These are phyloP conservation scores for Bergia puertoricense DNA, from an alignment of 92 coral and sea anemone genomes.

Conservation along the genomic window DNA sequence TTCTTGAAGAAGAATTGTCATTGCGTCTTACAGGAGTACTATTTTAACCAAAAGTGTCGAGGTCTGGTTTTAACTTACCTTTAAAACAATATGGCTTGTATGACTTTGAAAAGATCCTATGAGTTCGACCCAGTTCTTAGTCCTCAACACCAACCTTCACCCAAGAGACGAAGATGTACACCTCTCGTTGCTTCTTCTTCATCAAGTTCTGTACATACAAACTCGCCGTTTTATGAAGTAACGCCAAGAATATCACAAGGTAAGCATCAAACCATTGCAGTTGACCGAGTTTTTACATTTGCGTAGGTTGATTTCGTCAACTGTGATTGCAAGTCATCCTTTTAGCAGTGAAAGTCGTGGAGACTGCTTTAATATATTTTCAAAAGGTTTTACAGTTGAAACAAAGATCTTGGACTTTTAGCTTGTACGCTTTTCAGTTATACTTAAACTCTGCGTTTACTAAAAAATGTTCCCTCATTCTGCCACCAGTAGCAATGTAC, in stretches of 20 bases:
- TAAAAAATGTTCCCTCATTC: background rate
- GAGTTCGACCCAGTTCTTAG: slow-evolving; percentile 97
- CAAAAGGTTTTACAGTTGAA: background rate
- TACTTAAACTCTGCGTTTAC: background rate
- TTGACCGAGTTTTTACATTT: background rate
- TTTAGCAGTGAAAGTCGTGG: background rate
- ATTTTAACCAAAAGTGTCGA: slow-evolving; percentile 23
- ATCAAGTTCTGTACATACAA: slow-evolving; percentile 66
- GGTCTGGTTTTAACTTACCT: slow-evolving; percentile 5
- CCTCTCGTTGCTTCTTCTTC: slow-evolving; percentile 72
- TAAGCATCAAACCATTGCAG: slow-evolving; percentile 36
- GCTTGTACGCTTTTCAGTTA: too few relatives aligned
- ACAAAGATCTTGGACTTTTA: background rate
- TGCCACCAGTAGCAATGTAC: background rate
- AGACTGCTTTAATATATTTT: too few relatives aligned
- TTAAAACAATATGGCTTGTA: slow-evolving; percentile 91
- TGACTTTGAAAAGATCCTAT: slow-evolving; percentile 95
- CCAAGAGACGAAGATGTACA: slow-evolving; percentile 91
- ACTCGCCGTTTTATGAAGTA: slow-evolving; percentile 88
- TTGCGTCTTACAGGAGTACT: background rate
- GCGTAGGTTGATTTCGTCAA: slow-evolving; percentile 30
- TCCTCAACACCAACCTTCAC: slow-evolving; percentile 98
- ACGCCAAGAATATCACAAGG: slow-evolving; percentile 95
- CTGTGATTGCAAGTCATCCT: background rate
- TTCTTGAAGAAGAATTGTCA: background rate